Base-by-base conservation (phyloP, 2,888 invertebrate species). In the Amphipyra berbera region DNA sequence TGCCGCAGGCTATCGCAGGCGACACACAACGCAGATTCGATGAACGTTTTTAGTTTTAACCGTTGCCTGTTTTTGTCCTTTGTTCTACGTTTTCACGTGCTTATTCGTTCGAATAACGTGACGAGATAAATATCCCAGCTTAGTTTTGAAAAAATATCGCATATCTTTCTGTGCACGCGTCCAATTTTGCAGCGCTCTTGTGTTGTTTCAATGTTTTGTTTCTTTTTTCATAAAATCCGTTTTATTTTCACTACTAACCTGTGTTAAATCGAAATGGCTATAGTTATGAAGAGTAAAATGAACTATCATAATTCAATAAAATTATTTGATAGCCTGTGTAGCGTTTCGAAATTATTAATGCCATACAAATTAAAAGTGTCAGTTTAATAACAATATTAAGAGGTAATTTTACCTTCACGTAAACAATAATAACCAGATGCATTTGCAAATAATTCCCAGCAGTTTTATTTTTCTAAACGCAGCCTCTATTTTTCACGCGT, bases 41-140 rank as follows among this genome's bases (percentile, higher is more conserved):
- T 50, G 69, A 79, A 80, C 79, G 70, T 78, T 87, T 86, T 87
- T 81, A 82, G 83, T 82, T 83, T 82, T 80, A 82, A 79, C 73
- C 72, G 72, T 78, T 79, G 69, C 68, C 76, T 73, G 73, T 80
- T 81, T 82, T 68, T 60, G 68, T 78, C 81, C 84, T 87, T 88
- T 90, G 88, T 88, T 84, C 78, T 68, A 69, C 66, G 67, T 73
- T 73, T 83, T 79, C 78, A 79, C 75, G 75, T 69, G 83, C 71
- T 82, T 83, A 84, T 86, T 82, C 83, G 76, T 61, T 76, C 82
- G 81, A 87, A 87, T 81, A 84, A 81, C 78, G 81, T 76, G 80
- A 80, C 74, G 75, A 82, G 84, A 90, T 87, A 89, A 85, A 86
- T 79, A 82, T 70, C 69, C 66, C 15, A 65, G 81, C 59, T 81